Base-by-base conservation (phyloP, 2,888 invertebrate genomes). In the Apoda limacodes region DNA sequence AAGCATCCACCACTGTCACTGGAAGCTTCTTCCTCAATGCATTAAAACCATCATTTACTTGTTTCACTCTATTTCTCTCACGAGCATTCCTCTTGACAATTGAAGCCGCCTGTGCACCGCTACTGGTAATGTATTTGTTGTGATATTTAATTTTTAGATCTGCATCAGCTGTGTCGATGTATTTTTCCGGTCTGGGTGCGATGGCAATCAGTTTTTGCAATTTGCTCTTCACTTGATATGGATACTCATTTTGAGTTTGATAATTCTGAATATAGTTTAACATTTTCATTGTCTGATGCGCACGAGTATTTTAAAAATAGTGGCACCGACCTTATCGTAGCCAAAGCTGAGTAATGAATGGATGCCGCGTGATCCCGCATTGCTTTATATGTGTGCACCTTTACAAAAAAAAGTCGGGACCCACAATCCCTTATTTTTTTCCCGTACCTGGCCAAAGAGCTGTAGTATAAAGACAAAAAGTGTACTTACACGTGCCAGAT, bases 1-100 rank as follows among this genome's bases (percentile, higher is more conserved):
- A 57, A 0, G 88, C 86, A 28, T 88, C 86, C 9, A 91, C 87
- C 5, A 92, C 86, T n/a, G 86, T 84, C 30, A 89, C 85, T 0
- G 95, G 95, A 44, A 95, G 86, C 58, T 93, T 91, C 50, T 92
- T 92, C 30, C 94, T 83, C 21, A 95, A 71, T 25, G 90, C 92
- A 34, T 92, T 91, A 59, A 95, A 95, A 39, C 95, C 94, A 57
- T 93, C 93, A 75, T 95, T 94, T 59, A 95, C 94, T 84, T 95
- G 94, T 71, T 95, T 94, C 37, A 96, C 96, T 39, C 97, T 88
- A 62, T 96, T 96, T 45, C 97, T 83, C 69, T 97, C 97, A 9
- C 97, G 85, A n/a, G 95, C 96, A 68, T 97, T 97, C 49, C 97
- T 84, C 32, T 95, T 82, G 0, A 92, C 93, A 9, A 95, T 94